Evolutionary conservation across 1,140 invertebrate genomes (phyloP).

Genomic region (Bombyx mori): DNA sequence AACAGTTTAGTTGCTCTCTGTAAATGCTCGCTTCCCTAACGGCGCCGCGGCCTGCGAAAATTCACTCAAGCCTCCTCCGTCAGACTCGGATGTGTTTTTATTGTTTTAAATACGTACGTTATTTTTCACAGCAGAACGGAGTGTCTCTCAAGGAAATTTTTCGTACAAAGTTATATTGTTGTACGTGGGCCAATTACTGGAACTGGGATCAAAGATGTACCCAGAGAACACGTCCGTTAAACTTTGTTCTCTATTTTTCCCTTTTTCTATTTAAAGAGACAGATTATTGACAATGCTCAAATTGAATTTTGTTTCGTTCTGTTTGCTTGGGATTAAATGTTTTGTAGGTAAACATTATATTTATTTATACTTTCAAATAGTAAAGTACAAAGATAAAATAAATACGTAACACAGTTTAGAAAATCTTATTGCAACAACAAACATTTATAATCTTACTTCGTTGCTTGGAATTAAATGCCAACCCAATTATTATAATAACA

Average conservation of each 20-base stretch:
- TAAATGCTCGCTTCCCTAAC: constrained; percentile 24
- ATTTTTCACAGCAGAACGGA: constrained; percentile 31
- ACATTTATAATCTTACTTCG: too few relatives aligned
- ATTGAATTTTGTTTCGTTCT: not conserved
- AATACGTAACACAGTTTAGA: too few relatives aligned
- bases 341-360: too few relatives aligned
- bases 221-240: constrained; percentile 5
- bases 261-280: constrained; percentile 5
- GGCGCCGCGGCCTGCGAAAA: constrained; percentile 28
- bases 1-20: constrained; percentile 5
- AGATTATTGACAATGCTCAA: constrained; percentile 6
- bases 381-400: too few relatives aligned
- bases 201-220: constrained; percentile 13
- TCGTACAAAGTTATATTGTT: constrained; percentile 26
- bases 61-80: constrained; percentile 40
- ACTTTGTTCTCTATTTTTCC: constrained; percentile 6
- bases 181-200: constrained; percentile 31
- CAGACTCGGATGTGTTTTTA: constrained; percentile 44
- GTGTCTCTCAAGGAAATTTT: constrained; percentile 25
- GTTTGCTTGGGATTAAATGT: too few relatives aligned
- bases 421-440: too few relatives aligned
- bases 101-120: constrained; percentile 49
- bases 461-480: too few relatives aligned
- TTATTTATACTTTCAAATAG: too few relatives aligned
- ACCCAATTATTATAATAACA: too few relatives aligned